These are phyloP conservation scores for Agriopis aurantiaria DNA, from an alignment of 2,888 invertebrate genomes.

Conservation along the genomic window DNA sequence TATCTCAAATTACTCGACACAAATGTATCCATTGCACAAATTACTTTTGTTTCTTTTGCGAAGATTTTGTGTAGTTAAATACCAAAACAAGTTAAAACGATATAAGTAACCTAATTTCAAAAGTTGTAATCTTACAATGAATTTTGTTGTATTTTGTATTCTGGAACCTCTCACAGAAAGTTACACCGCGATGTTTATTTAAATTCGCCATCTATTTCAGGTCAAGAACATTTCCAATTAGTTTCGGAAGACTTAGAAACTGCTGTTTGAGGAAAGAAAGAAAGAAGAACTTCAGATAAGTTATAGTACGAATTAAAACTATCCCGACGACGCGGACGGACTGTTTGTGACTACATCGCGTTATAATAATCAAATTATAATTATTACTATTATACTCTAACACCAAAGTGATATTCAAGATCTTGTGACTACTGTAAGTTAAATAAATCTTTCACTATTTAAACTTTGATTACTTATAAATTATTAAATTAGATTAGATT, in stretches of 20 bases:
- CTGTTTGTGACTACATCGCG: slow-evolving; percentile 14
- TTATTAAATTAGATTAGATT: slow-evolving; percentile 23
- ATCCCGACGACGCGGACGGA: slow-evolving; percentile 8
- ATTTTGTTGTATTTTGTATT: slow-evolving; percentile 25
- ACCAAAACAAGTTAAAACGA: slow-evolving; percentile 16
- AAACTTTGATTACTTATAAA: slow-evolving; percentile 43
- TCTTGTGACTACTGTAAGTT: slow-evolving; percentile 55
- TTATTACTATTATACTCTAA: slow-evolving; percentile 49
- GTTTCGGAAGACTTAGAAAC: slow-evolving; percentile 84
- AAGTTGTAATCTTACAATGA: slow-evolving; percentile 23
- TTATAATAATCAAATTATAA: slow-evolving; percentile 9
- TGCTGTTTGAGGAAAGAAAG: slow-evolving; percentile 68
- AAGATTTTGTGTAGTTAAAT: not conserved
- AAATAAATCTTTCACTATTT: slow-evolving; percentile 48
- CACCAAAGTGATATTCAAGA: slow-evolving; percentile 75
- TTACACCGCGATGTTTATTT: slow-evolving; percentile 33
- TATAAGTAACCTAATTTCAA: slow-evolving; percentile 9
- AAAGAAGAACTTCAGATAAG: slow-evolving; percentile 26
- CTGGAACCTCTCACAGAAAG: slow-evolving; percentile 1
- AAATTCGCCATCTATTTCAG: slow-evolving; percentile 64
- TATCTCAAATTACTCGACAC: not conserved
- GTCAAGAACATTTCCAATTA: slow-evolving; percentile 85
- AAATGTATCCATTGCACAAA: slow-evolving; percentile 1
- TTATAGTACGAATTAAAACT: not conserved
- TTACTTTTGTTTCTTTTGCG: slow-evolving; percentile 16